Evolutionary conservation across 2,113 vertebrate genomes (phyloP).

Genomic region (Strigops habroptila): DNA sequence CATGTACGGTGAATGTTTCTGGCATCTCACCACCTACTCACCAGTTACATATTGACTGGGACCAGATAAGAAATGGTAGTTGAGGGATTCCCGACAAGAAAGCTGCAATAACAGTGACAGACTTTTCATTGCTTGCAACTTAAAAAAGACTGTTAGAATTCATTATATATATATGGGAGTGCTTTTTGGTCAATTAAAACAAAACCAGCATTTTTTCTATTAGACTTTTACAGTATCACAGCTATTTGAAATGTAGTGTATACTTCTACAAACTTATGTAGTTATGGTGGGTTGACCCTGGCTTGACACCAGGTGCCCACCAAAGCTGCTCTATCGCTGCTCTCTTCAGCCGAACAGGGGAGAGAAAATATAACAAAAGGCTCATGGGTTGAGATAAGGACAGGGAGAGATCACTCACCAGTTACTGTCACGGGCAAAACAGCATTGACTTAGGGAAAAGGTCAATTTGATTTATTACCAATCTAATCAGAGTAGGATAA

Average conservation of each 20-base stretch:
- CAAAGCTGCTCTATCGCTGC: background rate
- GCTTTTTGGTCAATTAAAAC: background rate
- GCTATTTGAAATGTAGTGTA: background rate
- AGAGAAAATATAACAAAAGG: background rate
- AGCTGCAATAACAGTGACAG: background rate
- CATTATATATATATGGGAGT: background rate
- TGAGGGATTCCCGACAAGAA: background rate
- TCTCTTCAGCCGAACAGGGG: background rate
- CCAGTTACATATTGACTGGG: background rate
- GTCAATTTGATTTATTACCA: background rate
- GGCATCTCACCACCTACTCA: background rate
- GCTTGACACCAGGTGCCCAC: background rate
- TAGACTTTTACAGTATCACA: background rate
- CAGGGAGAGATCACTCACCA: background rate
- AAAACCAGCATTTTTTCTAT: background rate
- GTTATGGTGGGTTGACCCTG: background rate
- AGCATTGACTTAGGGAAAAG: background rate
- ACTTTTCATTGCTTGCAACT: background rate
- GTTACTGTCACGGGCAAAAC: background rate
- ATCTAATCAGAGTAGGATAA: background rate
- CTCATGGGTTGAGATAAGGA: background rate
- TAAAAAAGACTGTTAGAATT: background rate
- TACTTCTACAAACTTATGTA: background rate
- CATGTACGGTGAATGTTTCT: background rate
- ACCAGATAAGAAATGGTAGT: background rate